Conservation (phyloP, 2,113 vertebrate species). For the sheep (Ovis aries) region ARS-UI_Ramb_v3.0 NC_056068.1:14151501-14152000, state of each 20-base stretch:
- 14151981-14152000: neutral
- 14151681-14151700: neutral
- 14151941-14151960: neutral
- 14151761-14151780: neutral
- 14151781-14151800: neutral
- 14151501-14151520: neutral
- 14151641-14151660: neutral
- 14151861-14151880: neutral
- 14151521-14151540: neutral
- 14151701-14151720: neutral
- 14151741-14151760: neutral
- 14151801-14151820: neutral
- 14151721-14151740: neutral
- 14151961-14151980: neutral
- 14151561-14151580: neutral
- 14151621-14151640: neutral
- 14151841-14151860: conserved; percentile 14
- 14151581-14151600: neutral
- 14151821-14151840: neutral
- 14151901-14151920: conserved; percentile 52
- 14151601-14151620: neutral
- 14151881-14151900: neutral
- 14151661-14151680: neutral
- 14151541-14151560: neutral
- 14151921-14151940: neutral